A percentile compares a stretch with the other conserved stretches of the same genome.
Evolutionary conservation across 2,113 vertebrate species (phyloP).

Genomic region (Rafetus swinhoei): DNA sequence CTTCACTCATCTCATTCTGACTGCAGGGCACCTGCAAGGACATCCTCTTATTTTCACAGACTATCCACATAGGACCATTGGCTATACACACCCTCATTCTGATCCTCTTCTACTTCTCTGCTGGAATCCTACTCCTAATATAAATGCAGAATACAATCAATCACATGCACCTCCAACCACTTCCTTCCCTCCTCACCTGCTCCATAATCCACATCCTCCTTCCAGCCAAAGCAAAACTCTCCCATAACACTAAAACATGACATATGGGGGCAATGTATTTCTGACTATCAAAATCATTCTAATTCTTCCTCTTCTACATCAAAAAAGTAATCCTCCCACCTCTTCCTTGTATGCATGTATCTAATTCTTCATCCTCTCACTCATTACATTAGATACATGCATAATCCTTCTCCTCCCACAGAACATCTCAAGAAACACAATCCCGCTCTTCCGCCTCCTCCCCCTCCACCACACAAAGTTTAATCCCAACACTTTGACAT

Average conservation of each 20-base stretch:
- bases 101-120: not conserved
- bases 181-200: not conserved
- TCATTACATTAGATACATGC: slow-evolving; percentile 68
- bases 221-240: not conserved
- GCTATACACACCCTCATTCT: not conserved
- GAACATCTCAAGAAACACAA: slow-evolving; percentile 68
- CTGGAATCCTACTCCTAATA: not conserved
- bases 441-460: slow-evolving; percentile 47
- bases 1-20: rapidly evolving
- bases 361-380: slow-evolving; percentile 59
- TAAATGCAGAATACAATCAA: not conserved
- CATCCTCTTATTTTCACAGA: not conserved
- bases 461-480: slow-evolving; percentile 58
- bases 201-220: not conserved
- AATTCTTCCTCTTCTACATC: slow-evolving; percentile 14
- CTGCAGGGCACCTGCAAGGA: not conserved
- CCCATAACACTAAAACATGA: not conserved
- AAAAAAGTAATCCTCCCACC: slow-evolving; percentile 62
- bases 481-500: slow-evolving; percentile 66
- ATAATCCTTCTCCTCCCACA: slow-evolving; percentile 73
- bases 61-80: not conserved
- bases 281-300: slow-evolving; percentile 26
- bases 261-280: not conserved
- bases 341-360: not conserved
- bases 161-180: not conserved